Evolutionary conservation across 2,113 vertebrate genomes (phyloP), one percentile per base, ranked within the genome.

Genomic region (Thymallus thymallus): DNA sequence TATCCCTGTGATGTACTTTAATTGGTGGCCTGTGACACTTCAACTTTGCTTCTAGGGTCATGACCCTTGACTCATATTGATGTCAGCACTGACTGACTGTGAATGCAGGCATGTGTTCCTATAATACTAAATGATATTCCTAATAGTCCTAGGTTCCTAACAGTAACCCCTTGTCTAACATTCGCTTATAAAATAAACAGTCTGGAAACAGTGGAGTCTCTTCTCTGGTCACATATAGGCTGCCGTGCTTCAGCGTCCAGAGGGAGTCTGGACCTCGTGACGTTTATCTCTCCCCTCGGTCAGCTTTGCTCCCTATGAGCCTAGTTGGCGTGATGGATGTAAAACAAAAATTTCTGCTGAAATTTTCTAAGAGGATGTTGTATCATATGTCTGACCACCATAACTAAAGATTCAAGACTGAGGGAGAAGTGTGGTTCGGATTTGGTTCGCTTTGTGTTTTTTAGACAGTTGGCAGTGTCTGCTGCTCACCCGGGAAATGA

Each of bases 291-390:
- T 65, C 60, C 83, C 78, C 74, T 13, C 81, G 81, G 82, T 85
- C 73, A 41, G 35, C 86, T 76, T 77, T 87, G 81, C 79, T 87
- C 86, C 84, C 80, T 22, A 51, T 83, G 88, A 90, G 86, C 88
- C 80, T 88, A 84, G 85, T 86, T 78, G 78, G 72, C 60, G 61
- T 18, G 64, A 71, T 26, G 4, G 56, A 77, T 82, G 90, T 89
- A 88, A 90, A 85, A 79, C 82, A 48, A 41, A 41, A 41, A 10
- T 9, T 88, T 89, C 89, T 89, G 82, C 76, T 80, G 75, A 24
- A 24, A 80, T 84, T 88, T 86, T 90, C 84, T 82, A 88, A 83
- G 85, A 86, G 68, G 76, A 82, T 82, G 80, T 72, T 12, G n/a
- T 79, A 72, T 23, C 74, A 14, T 64, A 24, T 29, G 73, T 78